phyloP scores from a whole-genome alignment of 2,888 invertebrate genomes.

The Eupsilia transversa region DNA sequence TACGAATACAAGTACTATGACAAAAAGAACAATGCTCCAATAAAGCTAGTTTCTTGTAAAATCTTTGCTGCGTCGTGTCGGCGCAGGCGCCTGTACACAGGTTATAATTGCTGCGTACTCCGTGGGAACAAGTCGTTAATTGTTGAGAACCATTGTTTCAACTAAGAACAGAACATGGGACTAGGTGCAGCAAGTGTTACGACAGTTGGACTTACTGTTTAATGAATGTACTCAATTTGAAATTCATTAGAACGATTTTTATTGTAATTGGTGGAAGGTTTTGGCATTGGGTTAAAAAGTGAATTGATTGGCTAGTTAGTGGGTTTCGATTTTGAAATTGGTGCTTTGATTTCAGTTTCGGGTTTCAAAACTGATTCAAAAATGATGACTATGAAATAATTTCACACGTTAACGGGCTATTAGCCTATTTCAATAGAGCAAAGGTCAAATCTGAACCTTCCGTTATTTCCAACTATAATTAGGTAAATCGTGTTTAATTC shows the following conservation, averaged over 20 bases:
- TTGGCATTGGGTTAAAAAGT: conserved; percentile 34
- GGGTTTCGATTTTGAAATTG: conserved; percentile 16
- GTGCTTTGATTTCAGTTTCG: neutral
- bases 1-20: conserved; percentile 43
- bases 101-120: conserved; percentile 64
- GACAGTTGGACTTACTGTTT: conserved; percentile 61
- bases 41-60: conserved; percentile 72
- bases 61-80: conserved; percentile 50
- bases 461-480: neutral
- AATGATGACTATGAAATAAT: neutral
- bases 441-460: neutral
- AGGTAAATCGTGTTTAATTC: neutral
- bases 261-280: conserved; percentile 29
- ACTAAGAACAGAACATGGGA: conserved; percentile 65
- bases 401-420: neutral
- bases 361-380: conserved; percentile 4
- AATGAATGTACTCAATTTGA: conserved; percentile 54
- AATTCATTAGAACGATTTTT: conserved; percentile 35
- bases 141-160: conserved; percentile 69
- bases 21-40: conserved; percentile 72
- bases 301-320: conserved; percentile 38
- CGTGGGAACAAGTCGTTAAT: conserved; percentile 68
- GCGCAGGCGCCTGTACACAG: conserved; percentile 53
- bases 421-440: neutral
- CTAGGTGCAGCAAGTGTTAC: conserved; percentile 66